Conservation (phyloP, 2,113 vertebrate species). For the Athene noctua region DNA sequence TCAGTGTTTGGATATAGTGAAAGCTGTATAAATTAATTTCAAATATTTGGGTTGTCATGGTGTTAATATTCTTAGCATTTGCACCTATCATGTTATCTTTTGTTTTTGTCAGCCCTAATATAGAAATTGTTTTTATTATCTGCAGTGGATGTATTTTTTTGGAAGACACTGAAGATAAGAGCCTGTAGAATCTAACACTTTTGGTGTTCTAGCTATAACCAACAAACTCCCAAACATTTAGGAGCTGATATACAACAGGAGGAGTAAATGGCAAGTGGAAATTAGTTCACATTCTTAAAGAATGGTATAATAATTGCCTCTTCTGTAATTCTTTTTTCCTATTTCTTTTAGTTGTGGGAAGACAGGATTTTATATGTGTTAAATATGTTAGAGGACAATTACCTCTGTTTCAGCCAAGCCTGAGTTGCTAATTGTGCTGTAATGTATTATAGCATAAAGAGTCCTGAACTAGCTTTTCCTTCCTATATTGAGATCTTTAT, state of each 20-base stretch:
- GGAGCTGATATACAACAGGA: background rate
- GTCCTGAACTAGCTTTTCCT: slow-evolving; percentile 33
- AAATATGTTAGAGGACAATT: slow-evolving; percentile 45
- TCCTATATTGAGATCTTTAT: slow-evolving; percentile 44
- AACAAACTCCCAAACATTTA: background rate
- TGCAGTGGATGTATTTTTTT: background rate
- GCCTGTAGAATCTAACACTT: background rate
- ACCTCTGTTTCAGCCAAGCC: slow-evolving; percentile 45
- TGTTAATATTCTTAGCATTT: background rate
- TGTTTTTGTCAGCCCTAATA: background rate
- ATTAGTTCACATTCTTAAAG: background rate
- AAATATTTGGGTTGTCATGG: background rate
- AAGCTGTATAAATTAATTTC: background rate
- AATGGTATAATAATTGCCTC: slow-evolving; percentile 28
- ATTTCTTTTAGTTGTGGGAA: slow-evolving; percentile 11
- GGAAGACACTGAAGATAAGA: background rate
- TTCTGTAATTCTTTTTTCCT: slow-evolving; percentile 10
- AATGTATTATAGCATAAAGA: slow-evolving; percentile 35
- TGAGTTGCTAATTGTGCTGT: slow-evolving; percentile 45
- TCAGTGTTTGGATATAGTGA: background rate
- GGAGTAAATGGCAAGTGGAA: background rate
- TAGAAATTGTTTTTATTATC: background rate
- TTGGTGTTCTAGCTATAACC: background rate
- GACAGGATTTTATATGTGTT: slow-evolving; percentile 46
- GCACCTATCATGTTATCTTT: background rate